Percentiles rank a stretch among this genome's conserved stretches.
phyloP scores from a whole-genome alignment of 2,113 vertebrate species.

The Peromyscus maniculatus region DNA sequence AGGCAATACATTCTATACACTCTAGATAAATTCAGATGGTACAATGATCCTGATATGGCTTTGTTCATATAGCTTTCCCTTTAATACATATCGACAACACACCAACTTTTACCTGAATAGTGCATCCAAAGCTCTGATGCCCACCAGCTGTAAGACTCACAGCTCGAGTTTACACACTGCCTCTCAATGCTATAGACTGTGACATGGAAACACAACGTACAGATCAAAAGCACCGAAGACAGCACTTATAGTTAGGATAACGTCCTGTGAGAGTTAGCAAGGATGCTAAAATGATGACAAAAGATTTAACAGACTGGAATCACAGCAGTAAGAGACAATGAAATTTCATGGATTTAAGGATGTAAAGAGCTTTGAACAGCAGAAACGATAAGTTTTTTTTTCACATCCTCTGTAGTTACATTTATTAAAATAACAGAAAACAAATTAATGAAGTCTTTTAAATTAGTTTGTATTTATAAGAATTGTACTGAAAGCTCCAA shows the following conservation, averaged over 20 bases:
- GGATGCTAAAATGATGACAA: slow-evolving; percentile 55
- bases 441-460: slow-evolving; percentile 45
- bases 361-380: slow-evolving; percentile 49
- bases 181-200: slow-evolving; percentile 8
- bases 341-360: slow-evolving; percentile 27
- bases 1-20: background rate
- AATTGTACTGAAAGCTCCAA: slow-evolving; percentile 23
- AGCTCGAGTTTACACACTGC: background rate
- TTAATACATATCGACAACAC: slow-evolving; percentile 10
- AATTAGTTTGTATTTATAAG: slow-evolving; percentile 47
- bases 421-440: slow-evolving; percentile 40
- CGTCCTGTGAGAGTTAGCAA: slow-evolving; percentile 41
- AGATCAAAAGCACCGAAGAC: background rate
- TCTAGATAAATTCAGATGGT: slow-evolving; percentile 23
- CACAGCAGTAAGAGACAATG: slow-evolving; percentile 17
- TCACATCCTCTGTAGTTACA: slow-evolving; percentile 2
- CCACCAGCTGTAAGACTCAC: background rate
- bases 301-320: slow-evolving; percentile 54
- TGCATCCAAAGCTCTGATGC: slow-evolving; percentile 1
- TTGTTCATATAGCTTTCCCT: background rate
- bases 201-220: background rate
- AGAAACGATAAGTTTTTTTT: slow-evolving; percentile 30
- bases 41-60: background rate
- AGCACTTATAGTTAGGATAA: slow-evolving; percentile 42
- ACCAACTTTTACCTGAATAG: slow-evolving; percentile 37